Percentiles rank a stretch among this genome's conserved stretches.
phyloP scores from a whole-genome alignment of 23 tunicate genomes.

The Styela plicata region DNA sequence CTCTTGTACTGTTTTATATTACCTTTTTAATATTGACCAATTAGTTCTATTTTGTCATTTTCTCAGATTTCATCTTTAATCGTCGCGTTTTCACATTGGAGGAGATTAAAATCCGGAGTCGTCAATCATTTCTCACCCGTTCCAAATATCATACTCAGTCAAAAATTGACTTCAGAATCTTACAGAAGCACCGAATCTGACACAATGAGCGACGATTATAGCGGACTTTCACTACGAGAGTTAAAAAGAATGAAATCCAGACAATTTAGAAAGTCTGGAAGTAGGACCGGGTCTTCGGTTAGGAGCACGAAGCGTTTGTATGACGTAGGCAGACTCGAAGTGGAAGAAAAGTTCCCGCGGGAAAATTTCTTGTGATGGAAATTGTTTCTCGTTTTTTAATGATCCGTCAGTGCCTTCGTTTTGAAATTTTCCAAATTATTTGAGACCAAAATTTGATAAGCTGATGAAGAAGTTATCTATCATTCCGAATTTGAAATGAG shows the following conservation, averaged over 20 bases:
- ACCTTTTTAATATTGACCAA: too few species aligned
- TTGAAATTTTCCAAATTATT: background rate
- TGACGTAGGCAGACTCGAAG: slow-evolving; percentile 49
- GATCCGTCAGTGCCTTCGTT: background rate
- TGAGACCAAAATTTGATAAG: background rate
- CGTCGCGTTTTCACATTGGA: slow-evolving; percentile 22
- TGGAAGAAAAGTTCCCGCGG: slow-evolving; percentile 69
- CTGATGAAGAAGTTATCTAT: background rate
- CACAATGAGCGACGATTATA: slow-evolving; percentile 56
- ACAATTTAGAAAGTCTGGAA: slow-evolving; percentile 22
- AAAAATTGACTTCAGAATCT: slow-evolving; percentile 31
- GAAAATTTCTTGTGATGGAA: slow-evolving; percentile 39
- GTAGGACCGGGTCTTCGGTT: background rate
- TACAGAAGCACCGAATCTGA: slow-evolving; percentile 65
- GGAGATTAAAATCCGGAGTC: slow-evolving; percentile 1
- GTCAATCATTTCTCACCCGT: slow-evolving; percentile 30
- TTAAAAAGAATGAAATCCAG: slow-evolving; percentile 50
- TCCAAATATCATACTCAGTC: slow-evolving; percentile 23
- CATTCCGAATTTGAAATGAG: too few species aligned
- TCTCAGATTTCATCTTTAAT: slow-evolving; percentile 14
- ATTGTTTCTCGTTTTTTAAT: background rate
- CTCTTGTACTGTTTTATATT: too few species aligned
- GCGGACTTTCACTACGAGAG: slow-evolving; percentile 46
- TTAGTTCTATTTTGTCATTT: background rate
- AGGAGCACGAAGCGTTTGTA: slow-evolving; percentile 48